Evolutionary conservation across 2,113 vertebrate species (phyloP).

Genomic region (Eleginops maclovinus): DNA sequence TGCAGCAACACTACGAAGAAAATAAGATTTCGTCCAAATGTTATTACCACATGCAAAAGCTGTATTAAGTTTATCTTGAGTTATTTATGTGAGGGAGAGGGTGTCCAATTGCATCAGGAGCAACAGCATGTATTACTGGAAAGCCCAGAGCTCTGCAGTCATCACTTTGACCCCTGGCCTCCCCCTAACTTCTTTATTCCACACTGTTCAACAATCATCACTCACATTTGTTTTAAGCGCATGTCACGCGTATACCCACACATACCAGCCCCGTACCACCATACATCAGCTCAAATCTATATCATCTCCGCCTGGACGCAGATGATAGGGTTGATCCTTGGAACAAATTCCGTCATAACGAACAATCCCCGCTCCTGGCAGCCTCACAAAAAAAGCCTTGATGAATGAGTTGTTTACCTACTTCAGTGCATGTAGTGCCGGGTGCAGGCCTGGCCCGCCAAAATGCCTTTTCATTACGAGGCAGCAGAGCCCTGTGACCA

Average conservation of each 20-base stretch:
- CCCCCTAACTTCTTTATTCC: conserved; percentile 43
- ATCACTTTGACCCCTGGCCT: conserved; percentile 36
- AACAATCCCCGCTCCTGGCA: conserved; percentile 72
- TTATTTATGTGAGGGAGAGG: conserved; percentile 17
- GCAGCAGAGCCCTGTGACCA: conserved; percentile 55
- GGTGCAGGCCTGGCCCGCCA: conserved; percentile 61
- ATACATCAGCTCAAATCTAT: conserved; percentile 62
- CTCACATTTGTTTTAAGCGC: conserved; percentile 41
- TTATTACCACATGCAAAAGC: conserved; percentile 36
- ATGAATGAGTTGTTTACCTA: conserved; percentile 77
- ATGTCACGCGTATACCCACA: conserved; percentile 26
- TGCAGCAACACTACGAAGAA: conserved; percentile 2
- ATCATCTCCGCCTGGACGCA: conserved; percentile 58
- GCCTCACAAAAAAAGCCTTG: conserved; percentile 68
- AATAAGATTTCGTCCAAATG: conserved; percentile 19
- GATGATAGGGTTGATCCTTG: conserved; percentile 75
- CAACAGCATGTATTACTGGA: conserved; percentile 38
- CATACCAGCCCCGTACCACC: conserved; percentile 42
- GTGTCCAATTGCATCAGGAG: conserved; percentile 54
- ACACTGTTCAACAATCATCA: conserved; percentile 34
- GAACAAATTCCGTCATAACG: conserved; percentile 75
- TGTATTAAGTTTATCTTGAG: conserved; percentile 46
- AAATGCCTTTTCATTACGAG: conserved; percentile 76
- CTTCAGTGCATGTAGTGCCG: conserved; percentile 58
- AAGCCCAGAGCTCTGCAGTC: conserved; percentile 35